Percentiles rank a stretch among this genome's conserved stretches.
Evolutionary conservation across 2,888 invertebrate genomes (phyloP).

Genomic region (Eudasyphora cyanicolor): DNA sequence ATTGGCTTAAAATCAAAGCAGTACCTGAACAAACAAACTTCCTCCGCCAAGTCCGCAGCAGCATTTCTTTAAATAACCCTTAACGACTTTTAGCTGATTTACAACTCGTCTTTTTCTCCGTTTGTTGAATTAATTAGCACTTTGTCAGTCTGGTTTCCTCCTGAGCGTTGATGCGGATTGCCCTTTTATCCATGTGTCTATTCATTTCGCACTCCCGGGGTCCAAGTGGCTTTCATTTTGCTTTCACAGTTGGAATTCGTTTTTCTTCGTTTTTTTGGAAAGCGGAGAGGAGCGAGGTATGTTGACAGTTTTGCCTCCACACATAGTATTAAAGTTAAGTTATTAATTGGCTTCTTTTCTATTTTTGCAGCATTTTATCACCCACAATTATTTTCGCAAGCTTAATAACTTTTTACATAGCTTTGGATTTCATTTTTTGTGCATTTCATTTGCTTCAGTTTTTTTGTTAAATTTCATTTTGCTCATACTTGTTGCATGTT

Average conservation of each 20-base stretch:
- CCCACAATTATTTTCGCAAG: conserved; percentile 5
- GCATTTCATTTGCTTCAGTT: conserved; percentile 4
- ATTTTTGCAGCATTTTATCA: conserved; percentile 14
- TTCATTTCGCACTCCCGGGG: not conserved
- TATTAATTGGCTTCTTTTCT: conserved; percentile 43
- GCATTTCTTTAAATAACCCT: not conserved
- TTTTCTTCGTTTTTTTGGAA: not conserved
- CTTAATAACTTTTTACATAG: not conserved
- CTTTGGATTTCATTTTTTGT: not conserved
- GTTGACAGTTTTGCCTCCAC: conserved; percentile 42
- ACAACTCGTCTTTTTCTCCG: not conserved
- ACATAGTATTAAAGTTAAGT: conserved; percentile 32
- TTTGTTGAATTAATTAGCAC: conserved; percentile 19
- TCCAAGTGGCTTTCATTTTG: not conserved
- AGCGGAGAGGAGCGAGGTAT: no score
- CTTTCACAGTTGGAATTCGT: not conserved
- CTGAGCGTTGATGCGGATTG: not conserved
- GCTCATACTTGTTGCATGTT: conserved; percentile 51
- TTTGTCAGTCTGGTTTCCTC: not conserved
- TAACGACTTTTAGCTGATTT: not conserved
- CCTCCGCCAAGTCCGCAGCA: no score
- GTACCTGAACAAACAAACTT: no score
- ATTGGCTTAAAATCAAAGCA: no score
- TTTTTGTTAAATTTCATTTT: conserved; percentile 29
- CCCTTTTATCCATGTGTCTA: not conserved